A percentile compares a stretch with the other conserved stretches of the same genome.
These are phyloP conservation scores for Leptinotarsa tumamoca DNA, from an alignment of 2,888 invertebrate species.

Conservation along the genomic window DNA sequence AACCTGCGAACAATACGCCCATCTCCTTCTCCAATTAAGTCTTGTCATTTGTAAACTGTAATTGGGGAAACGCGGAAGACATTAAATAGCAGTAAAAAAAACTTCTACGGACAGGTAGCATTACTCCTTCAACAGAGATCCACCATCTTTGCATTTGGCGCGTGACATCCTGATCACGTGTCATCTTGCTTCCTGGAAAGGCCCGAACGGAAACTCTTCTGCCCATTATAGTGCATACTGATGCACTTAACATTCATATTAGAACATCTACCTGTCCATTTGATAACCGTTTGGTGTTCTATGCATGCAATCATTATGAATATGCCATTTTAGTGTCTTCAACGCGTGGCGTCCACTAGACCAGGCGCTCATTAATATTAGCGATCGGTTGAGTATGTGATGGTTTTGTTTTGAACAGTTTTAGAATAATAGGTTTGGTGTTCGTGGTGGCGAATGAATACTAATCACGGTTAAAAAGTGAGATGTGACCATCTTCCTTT, in stretches of 20 bases:
- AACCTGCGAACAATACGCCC: not conserved
- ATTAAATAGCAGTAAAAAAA: slow-evolving; percentile 27
- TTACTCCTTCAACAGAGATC: slow-evolving; percentile 24
- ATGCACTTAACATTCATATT: slow-evolving; percentile 50
- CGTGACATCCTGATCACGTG: slow-evolving; percentile 63
- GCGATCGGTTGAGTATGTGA: slow-evolving; percentile 3
- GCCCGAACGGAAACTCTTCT: slow-evolving; percentile 60
- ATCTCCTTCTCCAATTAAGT: not conserved
- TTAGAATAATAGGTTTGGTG: not conserved
- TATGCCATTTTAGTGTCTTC: slow-evolving; percentile 11
- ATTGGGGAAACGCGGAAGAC: slow-evolving; percentile 25
- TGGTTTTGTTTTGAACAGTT: not conserved
- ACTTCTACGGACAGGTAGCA: slow-evolving; percentile 17
- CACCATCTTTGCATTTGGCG: slow-evolving; percentile 29
- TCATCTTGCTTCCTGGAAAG: slow-evolving; percentile 64
- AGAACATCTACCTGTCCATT: slow-evolving; percentile 41
- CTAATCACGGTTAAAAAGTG: too few relatives aligned
- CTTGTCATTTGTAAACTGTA: not conserved
- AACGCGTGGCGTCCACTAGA: slow-evolving; percentile 20
- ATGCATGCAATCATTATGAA: slow-evolving; percentile 27
- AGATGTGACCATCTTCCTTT: too few relatives aligned
- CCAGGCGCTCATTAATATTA: slow-evolving; percentile 14
- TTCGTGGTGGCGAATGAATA: too few relatives aligned
- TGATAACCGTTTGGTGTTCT: slow-evolving; percentile 45
- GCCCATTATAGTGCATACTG: slow-evolving; percentile 56